A percentile compares a stretch with the other conserved stretches of the same genome.
Conservation (phyloP, 2,888 invertebrate species). For the Heteropelma amictum region DNA sequence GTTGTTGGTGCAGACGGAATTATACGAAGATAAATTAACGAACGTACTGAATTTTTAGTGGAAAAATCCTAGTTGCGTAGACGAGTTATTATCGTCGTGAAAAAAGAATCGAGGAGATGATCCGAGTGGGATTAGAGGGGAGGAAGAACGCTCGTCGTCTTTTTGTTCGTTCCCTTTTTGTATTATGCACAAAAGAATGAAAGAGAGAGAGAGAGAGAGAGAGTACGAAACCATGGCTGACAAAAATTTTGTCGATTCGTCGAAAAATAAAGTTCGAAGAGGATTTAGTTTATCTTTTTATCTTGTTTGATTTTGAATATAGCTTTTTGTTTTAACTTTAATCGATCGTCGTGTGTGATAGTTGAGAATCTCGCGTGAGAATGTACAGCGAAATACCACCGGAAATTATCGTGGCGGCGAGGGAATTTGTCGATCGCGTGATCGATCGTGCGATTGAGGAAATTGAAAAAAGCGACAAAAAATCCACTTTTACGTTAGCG, state of each 20-base stretch:
- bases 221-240: constrained; percentile 55
- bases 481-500: too few relatives aligned
- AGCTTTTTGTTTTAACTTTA: not conserved
- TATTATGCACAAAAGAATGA: constrained; percentile 50
- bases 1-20: too few relatives aligned
- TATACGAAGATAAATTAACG: too few relatives aligned
- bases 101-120: not conserved
- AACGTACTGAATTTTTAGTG: too few relatives aligned
- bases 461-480: constrained; percentile 36
- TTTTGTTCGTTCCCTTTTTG: constrained; percentile 38
- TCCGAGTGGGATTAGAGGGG: not conserved
- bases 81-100: constrained; percentile 25
- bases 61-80: constrained; percentile 35
- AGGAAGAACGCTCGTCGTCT: constrained; percentile 29
- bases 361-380: not conserved
- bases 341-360: too few relatives aligned
- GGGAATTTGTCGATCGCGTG: constrained; percentile 49
- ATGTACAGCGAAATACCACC: too few relatives aligned
- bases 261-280: constrained; percentile 50
- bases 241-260: constrained; percentile 47
- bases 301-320: not conserved
- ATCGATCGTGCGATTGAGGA: constrained; percentile 37
- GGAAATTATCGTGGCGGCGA: not conserved
- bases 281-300: constrained; percentile 28
- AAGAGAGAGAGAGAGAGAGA: constrained; percentile 15